phyloP scores from a whole-genome alignment of 2,113 vertebrate species.

The Epinephelus cyanopodus region DNA sequence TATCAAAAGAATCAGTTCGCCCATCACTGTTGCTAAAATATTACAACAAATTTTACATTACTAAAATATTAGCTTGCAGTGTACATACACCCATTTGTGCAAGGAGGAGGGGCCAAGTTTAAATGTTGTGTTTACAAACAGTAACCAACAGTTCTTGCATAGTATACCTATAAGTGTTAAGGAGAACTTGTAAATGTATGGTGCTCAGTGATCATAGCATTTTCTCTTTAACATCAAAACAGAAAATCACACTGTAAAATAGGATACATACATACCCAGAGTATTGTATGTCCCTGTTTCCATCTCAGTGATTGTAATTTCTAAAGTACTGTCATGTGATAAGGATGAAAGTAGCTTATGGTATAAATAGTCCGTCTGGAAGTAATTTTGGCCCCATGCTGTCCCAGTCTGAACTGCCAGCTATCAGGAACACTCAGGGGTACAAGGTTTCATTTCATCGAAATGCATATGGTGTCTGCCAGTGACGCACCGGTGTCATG shows the following conservation, averaged over 20 bases:
- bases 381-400: constrained; percentile 58
- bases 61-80: too few species aligned
- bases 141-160: too few species aligned
- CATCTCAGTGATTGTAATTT: constrained; percentile 50
- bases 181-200: too few species aligned
- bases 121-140: too few species aligned
- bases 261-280: neutral
- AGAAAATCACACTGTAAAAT: neutral
- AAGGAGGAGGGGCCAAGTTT: too few species aligned
- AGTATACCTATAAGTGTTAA: too few species aligned
- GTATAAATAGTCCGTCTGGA: constrained; percentile 69
- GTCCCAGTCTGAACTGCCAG: constrained; percentile 65
- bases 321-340: constrained; percentile 53
- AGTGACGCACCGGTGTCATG: constrained; percentile 41
- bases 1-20: too few species aligned
- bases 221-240: neutral
- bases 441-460: constrained; percentile 62
- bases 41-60: too few species aligned
- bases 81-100: too few species aligned
- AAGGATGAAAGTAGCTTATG: constrained; percentile 29
- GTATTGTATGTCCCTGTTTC: constrained; percentile 1
- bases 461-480: constrained; percentile 52
- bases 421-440: constrained; percentile 62
- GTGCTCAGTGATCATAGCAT: neutral
- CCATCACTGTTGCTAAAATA: too few species aligned